These are phyloP conservation scores for Xiphophorus birchmanni DNA, from an alignment of 2,797 vertebrate genomes.

Conservation along the genomic window DNA sequence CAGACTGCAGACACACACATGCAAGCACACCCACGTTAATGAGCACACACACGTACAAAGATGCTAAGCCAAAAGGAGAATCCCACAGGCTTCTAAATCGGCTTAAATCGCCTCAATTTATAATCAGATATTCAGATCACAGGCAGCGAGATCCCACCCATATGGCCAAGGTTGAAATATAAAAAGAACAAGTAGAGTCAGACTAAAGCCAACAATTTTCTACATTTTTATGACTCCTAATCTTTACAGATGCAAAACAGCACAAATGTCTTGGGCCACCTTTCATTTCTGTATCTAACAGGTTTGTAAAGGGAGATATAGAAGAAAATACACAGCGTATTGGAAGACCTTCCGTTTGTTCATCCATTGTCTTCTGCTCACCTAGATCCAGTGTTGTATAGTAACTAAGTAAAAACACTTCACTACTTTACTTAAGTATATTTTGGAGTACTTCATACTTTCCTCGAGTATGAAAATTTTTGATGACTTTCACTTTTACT, in stretches of 20 bases:
- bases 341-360: not conserved
- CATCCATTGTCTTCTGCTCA: not conserved
- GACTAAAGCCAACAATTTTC: slow-evolving; percentile 33
- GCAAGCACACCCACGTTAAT: slow-evolving; percentile 3
- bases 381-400: not conserved
- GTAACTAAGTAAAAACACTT: too few relatives aligned
- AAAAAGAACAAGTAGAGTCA: slow-evolving; percentile 63
- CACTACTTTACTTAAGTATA: too few relatives aligned
- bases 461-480: too few relatives aligned
- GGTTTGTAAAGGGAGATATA: not conserved
- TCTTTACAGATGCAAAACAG: not conserved
- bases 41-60: slow-evolving; percentile 15
- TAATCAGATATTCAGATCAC: slow-evolving; percentile 78
- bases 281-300: not conserved
- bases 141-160: slow-evolving; percentile 59
- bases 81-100: slow-evolving; percentile 70
- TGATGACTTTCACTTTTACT: too few relatives aligned
- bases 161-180: slow-evolving; percentile 63
- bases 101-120: slow-evolving; percentile 75
- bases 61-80: slow-evolving; percentile 66
- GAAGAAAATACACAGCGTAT: not conserved
- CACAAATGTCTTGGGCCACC: not conserved
- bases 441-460: too few relatives aligned
- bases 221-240: not conserved
- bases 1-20: not conserved